Percentiles rank a stretch among this genome's conserved stretches.
Evolutionary conservation across 2,888 invertebrate genomes (phyloP).

Genomic region (Cerceris ruficornis): DNA sequence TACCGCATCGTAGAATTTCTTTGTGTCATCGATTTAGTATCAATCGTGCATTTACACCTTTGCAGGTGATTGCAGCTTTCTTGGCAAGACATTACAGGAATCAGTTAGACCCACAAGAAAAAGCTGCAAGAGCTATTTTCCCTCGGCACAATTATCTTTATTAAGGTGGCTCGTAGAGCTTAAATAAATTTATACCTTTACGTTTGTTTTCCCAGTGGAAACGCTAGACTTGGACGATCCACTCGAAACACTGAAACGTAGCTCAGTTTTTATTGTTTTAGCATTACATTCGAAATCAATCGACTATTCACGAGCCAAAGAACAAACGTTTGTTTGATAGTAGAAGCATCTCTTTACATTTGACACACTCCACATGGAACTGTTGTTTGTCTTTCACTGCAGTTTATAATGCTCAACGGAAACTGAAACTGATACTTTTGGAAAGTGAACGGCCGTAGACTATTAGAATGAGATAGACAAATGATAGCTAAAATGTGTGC

Average conservation of each 20-base stretch:
- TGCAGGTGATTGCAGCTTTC: slow-evolving; percentile 92
- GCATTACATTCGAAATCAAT: not conserved
- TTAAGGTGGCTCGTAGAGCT: slow-evolving; percentile 61
- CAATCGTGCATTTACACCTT: slow-evolving; percentile 37
- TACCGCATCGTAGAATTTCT: no score
- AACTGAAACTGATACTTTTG: slow-evolving; percentile 32
- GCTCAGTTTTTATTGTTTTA: slow-evolving; percentile 3
- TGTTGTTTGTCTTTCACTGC: slow-evolving; percentile 35
- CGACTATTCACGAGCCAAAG: slow-evolving; percentile 25
- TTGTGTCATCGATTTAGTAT: not conserved
- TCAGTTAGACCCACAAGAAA: slow-evolving; percentile 89
- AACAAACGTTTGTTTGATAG: slow-evolving; percentile 31
- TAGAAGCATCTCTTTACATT: slow-evolving; percentile 29
- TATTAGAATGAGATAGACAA: slow-evolving; percentile 51
- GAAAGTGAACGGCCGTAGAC: slow-evolving; percentile 36
- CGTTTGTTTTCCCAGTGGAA: slow-evolving; percentile 4
- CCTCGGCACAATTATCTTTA: slow-evolving; percentile 85
- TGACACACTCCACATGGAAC: slow-evolving; percentile 22
- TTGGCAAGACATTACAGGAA: slow-evolving; percentile 91
- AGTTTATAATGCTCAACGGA: slow-evolving; percentile 51
- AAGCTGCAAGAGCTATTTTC: slow-evolving; percentile 89
- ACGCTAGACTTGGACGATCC: not conserved
- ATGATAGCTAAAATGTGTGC: slow-evolving; percentile 71
- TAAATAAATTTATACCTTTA: slow-evolving; percentile 23
- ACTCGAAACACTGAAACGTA: not conserved